Evolutionary conservation across 1,140 invertebrate genomes (phyloP), one percentile per base, ranked within the genome.

Genomic region (Batillaria attramentaria): DNA sequence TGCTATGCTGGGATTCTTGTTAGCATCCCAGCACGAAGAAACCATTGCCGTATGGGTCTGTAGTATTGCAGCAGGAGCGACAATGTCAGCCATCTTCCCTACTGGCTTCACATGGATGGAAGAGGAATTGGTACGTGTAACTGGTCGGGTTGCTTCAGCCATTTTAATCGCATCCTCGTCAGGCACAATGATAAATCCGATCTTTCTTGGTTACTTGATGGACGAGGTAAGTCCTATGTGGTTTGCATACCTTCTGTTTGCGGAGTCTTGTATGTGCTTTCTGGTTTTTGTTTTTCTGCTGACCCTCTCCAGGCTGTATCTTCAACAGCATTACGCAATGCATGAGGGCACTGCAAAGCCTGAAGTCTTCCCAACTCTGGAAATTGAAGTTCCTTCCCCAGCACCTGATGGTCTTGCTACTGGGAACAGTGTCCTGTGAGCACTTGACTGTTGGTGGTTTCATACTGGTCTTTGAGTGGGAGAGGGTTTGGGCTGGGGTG

Each of bases 181-280:
- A 13, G 84, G 84, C 2, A 78, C 65, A 3, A 83, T 84, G 73
- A 31, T 77, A 1, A 83, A 81, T 41, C 84, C 85, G 1, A 28
- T 84, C 3, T 28, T 82, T n/a, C 42, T 85, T 20, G 84, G 84
- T 28, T 74, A 65, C 18, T 66, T 86, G 31, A 84, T 86, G 79
- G 74, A 85, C 20, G 50, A 83, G 0, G 46, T 81, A 33, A 78
- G 68, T n/a, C 81, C 81, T 24, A 84, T 84, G 80, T 85, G 85
- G 84, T 85, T 78, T 57, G 43, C 62, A 0, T 86, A 86, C 76
- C 60, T 86, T n/a, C 73, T 86, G 16, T 28, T 81, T 13, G 41
- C 0, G n/a, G 69, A 84, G 57, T 78, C 79, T 33, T 31, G 79
- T 46, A 5, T 81, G 20, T 83, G 83, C 73, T 57, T 79, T n/a